Evolutionary conservation across 2,797 vertebrate species (phyloP).

Genomic region (Chiropotes sagulatus): DNA sequence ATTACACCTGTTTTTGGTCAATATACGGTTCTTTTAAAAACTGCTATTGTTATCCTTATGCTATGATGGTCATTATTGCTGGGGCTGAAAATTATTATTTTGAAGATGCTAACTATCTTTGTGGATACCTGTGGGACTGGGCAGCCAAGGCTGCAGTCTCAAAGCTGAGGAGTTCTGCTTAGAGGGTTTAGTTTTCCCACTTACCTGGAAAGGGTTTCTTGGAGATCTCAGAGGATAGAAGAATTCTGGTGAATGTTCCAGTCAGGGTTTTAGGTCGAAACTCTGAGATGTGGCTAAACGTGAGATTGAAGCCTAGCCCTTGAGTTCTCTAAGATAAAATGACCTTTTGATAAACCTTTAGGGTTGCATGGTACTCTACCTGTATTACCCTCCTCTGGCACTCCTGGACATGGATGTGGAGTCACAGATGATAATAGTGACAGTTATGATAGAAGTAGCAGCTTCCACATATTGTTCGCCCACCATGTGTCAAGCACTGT

Average conservation of each 20-base stretch:
- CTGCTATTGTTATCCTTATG: background rate
- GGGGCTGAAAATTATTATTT: slow-evolving; percentile 9
- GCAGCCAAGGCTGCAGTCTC: background rate
- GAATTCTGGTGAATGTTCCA: background rate
- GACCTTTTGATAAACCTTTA: background rate
- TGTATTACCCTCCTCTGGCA: background rate
- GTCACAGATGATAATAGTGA: too few relatives aligned
- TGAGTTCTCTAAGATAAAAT: background rate
- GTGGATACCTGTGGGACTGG: background rate
- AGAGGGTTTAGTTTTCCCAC: background rate
- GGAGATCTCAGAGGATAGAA: background rate
- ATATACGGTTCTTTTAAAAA: background rate
- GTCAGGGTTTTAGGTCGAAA: background rate
- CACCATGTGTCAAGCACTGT: background rate
- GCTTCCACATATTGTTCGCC: background rate
- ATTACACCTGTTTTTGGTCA: slow-evolving; percentile 42
- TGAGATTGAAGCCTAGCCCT: background rate
- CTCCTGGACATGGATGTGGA: background rate
- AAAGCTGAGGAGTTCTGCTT: background rate
- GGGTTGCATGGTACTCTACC: background rate
- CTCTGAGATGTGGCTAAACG: background rate
- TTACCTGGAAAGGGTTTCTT: background rate
- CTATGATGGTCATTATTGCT: background rate
- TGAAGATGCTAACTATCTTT: background rate
- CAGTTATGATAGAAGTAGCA: background rate